phyloP scores from a whole-genome alignment of 2,797 vertebrate genomes.

The Pitangus sulphuratus region DNA sequence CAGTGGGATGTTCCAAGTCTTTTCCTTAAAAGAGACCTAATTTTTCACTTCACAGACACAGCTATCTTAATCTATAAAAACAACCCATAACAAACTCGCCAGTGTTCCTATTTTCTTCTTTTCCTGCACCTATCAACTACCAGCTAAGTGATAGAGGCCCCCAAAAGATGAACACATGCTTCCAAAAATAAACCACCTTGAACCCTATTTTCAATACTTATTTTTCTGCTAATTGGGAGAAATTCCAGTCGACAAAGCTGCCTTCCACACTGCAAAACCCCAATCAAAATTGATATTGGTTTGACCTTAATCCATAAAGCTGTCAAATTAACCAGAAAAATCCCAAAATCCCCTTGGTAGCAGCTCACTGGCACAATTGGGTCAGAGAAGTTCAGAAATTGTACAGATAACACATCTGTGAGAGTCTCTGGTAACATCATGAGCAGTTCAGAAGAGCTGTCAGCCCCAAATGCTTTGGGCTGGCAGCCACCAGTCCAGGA shows the following conservation, averaged over 20 bases:
- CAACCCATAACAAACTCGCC: neutral
- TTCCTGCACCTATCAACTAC: too few relatives aligned
- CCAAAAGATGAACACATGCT: fast-evolving
- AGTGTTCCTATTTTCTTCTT: neutral
- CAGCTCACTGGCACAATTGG: neutral
- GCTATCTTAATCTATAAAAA: neutral
- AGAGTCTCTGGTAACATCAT: neutral
- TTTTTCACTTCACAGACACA: neutral
- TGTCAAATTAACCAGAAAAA: neutral
- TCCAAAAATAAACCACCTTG: neutral
- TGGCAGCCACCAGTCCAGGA: neutral
- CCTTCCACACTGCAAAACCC: neutral
- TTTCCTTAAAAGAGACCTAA: neutral
- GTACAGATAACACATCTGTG: fast-evolving
- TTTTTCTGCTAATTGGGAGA: neutral
- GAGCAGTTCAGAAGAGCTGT: neutral
- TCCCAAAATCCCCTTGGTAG: neutral
- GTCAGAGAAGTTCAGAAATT: neutral
- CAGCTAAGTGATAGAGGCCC: neutral
- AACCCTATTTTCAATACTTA: neutral
- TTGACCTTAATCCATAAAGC: neutral
- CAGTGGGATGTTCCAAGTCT: too few relatives aligned
- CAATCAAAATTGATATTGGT: neutral
- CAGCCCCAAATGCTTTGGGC: neutral
- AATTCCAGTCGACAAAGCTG: neutral